Base-by-base conservation (phyloP, 2,113 vertebrate genomes). In the Pseudorasbora parva region DNA sequence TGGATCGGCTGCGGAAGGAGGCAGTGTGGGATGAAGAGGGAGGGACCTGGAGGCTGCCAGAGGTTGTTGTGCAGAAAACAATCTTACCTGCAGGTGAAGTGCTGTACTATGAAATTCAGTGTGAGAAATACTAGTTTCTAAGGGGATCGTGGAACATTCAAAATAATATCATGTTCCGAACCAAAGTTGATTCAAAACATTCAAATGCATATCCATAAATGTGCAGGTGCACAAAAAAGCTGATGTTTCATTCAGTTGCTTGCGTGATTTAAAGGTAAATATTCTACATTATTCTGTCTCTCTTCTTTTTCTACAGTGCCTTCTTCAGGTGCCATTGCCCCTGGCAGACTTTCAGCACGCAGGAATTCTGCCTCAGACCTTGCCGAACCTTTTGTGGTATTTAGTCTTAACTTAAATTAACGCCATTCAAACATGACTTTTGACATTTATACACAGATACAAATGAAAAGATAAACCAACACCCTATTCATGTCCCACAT, bases 1-100 rank as follows among this genome's bases (percentile, higher is more conserved):
- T 96, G 85, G 96, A 97, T 78, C 95, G 91, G 56, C 88, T 96
- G 77, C 90, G 91, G 82, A 88, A 75, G 0, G 94, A 97, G 81
- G 94, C 94, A 0, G 25, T 87, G 47, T 97, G 97, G 97, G 96
- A 97, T 0, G 95, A 97, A 83, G 96, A 98, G 9, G 91, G 47
- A 0, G 66, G 92, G 82, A 83, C 92, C 85, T 98, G 97, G 97
- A 96, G 91, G 92, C 88, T 97, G 82, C 96, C 96, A 0, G 94
- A 98, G 47, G 93, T 95, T 0, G 8, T 92, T 85, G 84, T 95
- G 86, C 86, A 95, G 37, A 97, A 95, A 90, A 96, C 95, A 1
- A 93, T 86, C 10, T 93, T 97, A 78, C 95, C 96, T 0, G 87
- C 94, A 95, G 96, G 96, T 97, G 62, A 91, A 90, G 43, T 72